These are phyloP conservation scores for Odocoileus hemionus DNA, from an alignment of 2,113 vertebrate species.

Conservation along the genomic window DNA sequence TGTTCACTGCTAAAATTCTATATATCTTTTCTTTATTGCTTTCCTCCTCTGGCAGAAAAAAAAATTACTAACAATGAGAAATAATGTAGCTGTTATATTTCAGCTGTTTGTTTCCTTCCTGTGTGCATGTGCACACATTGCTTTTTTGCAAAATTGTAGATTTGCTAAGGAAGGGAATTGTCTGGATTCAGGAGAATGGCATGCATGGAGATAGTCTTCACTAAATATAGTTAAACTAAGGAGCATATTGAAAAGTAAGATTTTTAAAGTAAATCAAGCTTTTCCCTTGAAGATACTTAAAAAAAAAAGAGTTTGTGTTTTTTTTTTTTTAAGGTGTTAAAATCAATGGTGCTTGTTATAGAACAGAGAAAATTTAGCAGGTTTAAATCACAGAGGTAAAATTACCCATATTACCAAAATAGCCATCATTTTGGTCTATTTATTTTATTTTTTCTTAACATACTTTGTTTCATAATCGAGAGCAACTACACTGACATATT, in stretches of 20 bases:
- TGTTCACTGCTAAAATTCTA: background rate
- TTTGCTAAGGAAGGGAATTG: background rate
- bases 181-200: background rate
- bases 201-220: fast-evolving
- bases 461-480: background rate
- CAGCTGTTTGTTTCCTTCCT: background rate
- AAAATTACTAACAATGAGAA: background rate
- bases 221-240: background rate
- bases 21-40: background rate
- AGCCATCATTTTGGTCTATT: background rate
- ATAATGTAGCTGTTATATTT: background rate
- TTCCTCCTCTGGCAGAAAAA: background rate
- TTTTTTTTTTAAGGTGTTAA: background rate
- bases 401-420: background rate
- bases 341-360: background rate
- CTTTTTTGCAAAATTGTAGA: background rate
- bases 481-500: background rate
- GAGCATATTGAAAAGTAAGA: background rate
- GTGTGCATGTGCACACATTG: no score
- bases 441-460: background rate
- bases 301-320: background rate
- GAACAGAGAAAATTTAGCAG: background rate
- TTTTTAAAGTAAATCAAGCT: background rate
- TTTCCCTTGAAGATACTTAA: background rate
- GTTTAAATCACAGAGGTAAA: background rate